Evolutionary conservation across 2,797 vertebrate genomes (phyloP), one percentile per base, ranked within the genome.

Genomic region (Hylomyscus alleni): DNA sequence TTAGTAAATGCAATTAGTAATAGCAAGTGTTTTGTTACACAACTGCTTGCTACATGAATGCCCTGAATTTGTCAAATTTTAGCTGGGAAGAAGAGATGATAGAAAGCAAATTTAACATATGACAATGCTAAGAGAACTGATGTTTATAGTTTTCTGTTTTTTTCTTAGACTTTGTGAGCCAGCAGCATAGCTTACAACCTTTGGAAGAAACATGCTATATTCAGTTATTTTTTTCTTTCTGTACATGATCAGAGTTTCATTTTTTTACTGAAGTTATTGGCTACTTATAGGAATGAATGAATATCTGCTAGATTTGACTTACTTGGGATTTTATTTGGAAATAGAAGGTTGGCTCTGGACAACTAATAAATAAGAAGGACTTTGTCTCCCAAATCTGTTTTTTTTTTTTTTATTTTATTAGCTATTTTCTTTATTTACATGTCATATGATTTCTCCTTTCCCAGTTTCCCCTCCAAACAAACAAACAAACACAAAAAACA

Each of bases 21-120:
- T 31, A 56, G 78, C 11, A 62, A 86, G 54, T 52, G 1, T 26
- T 69, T 86, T 86, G 31, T 37, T 69, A 69, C 22, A 69, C 5
- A 37, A 6, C 24, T 26, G 31, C 12, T 69, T 26, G 2, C 50
- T 37, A 37, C 37, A 26, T 40, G 26, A 9, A 80, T 84, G 62
- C 0, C 12, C 40, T n/a, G 5, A 89, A 84, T 76, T 47, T 1
- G 12, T 72, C 31, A 77, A 31, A 47, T 29, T 78, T 83, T 80
- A 56, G 11, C 17, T 40, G 69, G 37, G 12, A 60, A 91, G 0
- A 1, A 2, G 4, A 91, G 26, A 47, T 56, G 7, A 54, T 56
- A 67, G 29, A 1, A 76, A 92, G 40, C 76, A 87, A 69, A 96
- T 89, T 89, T 93, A 80, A 56, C 40, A 80, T 2, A 56, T 72